These are phyloP conservation scores for Montifringilla adamsi DNA, from an alignment of 2,113 vertebrate genomes.

Conservation along the genomic window DNA sequence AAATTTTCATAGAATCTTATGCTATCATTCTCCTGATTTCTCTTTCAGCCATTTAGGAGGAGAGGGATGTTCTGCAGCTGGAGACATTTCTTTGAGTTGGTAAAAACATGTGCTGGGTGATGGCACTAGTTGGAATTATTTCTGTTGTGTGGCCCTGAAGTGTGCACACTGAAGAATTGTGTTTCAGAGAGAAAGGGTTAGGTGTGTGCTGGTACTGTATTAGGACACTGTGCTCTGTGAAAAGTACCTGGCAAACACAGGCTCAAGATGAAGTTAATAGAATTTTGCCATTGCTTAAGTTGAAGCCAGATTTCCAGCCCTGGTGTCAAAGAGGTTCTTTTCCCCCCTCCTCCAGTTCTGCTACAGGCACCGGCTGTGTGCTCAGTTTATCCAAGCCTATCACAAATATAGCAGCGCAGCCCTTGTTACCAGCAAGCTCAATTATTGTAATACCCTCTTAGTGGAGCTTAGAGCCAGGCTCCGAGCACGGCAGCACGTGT, in stretches of 20 bases:
- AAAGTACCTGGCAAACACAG: not conserved
- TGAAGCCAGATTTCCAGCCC: not conserved
- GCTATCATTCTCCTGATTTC: not conserved
- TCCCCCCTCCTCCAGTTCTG: not conserved
- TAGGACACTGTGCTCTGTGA: not conserved
- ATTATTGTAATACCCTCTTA: slow-evolving; percentile 7
- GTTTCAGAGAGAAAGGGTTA: not conserved
- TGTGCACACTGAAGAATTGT: not conserved
- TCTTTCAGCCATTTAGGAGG: not conserved
- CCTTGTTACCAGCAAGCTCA: slow-evolving; percentile 34
- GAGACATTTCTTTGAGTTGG: not conserved
- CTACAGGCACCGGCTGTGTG: not conserved
- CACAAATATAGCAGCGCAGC: not conserved
- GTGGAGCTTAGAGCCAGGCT: not conserved
- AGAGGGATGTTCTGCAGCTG: not conserved
- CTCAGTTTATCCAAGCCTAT: slow-evolving; percentile 26
- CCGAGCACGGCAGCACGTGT: not conserved
- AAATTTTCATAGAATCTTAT: not conserved
- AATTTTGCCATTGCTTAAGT: not conserved
- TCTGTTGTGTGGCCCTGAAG: not conserved
- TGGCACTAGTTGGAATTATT: not conserved
- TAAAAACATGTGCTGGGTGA: not conserved
- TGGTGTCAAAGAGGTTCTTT: not conserved
- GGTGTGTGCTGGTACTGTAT: not conserved
- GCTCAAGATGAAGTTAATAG: not conserved